Evolutionary conservation across 2,797 vertebrate species (phyloP).

Genomic region (Xenopus petersii): DNA sequence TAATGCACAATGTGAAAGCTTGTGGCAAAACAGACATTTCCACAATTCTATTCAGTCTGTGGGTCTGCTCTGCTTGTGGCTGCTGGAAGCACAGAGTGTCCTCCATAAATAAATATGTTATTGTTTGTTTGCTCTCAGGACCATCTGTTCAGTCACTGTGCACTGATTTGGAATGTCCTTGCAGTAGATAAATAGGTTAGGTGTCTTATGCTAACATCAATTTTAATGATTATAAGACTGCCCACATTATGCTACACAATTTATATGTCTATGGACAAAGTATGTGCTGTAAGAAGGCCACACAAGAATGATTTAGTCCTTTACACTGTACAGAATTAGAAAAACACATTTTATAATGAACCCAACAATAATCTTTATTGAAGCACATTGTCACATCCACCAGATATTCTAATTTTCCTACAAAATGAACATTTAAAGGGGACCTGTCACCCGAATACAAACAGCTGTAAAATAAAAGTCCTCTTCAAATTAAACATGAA

Average conservation of each 20-base stretch:
- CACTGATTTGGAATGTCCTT: constrained; percentile 27
- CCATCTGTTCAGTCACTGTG: constrained; percentile 36
- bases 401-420: too few species aligned
- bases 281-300: too few species aligned
- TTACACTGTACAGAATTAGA: too few species aligned
- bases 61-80: neutral
- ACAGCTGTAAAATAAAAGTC: too few species aligned
- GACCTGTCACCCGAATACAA: too few species aligned
- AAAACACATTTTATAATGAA: too few species aligned
- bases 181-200: constrained; percentile 35
- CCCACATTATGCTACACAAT: constrained; percentile 1
- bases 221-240: constrained; percentile 25
- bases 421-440: too few species aligned
- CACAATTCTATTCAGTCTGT: neutral
- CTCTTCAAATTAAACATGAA: too few species aligned
- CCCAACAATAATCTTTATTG: too few species aligned
- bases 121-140: constrained; percentile 21
- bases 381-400: too few species aligned
- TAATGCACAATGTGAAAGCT: neutral
- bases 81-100: constrained; percentile 24
- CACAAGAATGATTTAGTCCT: too few species aligned
- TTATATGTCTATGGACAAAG: too few species aligned
- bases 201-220: constrained; percentile 33
- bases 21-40: neutral
- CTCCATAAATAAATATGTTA: constrained; percentile 30